These are phyloP conservation scores for Archocentrus centrarchus DNA, from an alignment of 2,113 vertebrate species.

Conservation along the genomic window DNA sequence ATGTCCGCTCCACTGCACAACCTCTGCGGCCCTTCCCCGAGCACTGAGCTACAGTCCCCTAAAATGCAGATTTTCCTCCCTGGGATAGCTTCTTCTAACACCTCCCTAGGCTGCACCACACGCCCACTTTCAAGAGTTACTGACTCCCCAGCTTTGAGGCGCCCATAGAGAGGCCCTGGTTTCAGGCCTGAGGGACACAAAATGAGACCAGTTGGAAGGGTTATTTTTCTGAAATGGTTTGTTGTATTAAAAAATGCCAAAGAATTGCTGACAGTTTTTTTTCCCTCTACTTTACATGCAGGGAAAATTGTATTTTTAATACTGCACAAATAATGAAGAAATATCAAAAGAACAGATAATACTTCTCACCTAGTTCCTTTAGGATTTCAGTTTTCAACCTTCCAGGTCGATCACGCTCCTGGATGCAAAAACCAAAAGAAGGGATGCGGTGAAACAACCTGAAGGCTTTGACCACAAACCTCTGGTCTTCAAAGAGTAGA, in stretches of 20 bases:
- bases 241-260: background rate
- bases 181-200: conserved; percentile 81
- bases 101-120: conserved; percentile 79
- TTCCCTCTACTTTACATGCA: background rate
- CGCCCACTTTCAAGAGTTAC: conserved; percentile 83
- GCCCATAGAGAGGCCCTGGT: conserved; percentile 88
- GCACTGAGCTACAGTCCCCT: conserved; percentile 87
- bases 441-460: conserved; percentile 91
- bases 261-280: background rate
- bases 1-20: conserved; percentile 86
- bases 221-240: background rate
- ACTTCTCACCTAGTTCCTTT: conserved; percentile 85
- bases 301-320: background rate
- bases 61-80: conserved; percentile 92
- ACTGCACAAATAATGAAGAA: background rate
- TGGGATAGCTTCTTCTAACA: conserved; percentile 81
- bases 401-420: conserved; percentile 87
- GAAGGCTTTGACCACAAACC: conserved; percentile 87
- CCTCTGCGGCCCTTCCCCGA: conserved; percentile 74
- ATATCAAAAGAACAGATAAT: background rate
- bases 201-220: background rate
- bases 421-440: conserved; percentile 91
- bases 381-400: conserved; percentile 86
- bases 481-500: conserved; percentile 84
- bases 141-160: conserved; percentile 85